Evolutionary conservation across 2,888 invertebrate species (phyloP).

Genomic region (Nycteola revayana): DNA sequence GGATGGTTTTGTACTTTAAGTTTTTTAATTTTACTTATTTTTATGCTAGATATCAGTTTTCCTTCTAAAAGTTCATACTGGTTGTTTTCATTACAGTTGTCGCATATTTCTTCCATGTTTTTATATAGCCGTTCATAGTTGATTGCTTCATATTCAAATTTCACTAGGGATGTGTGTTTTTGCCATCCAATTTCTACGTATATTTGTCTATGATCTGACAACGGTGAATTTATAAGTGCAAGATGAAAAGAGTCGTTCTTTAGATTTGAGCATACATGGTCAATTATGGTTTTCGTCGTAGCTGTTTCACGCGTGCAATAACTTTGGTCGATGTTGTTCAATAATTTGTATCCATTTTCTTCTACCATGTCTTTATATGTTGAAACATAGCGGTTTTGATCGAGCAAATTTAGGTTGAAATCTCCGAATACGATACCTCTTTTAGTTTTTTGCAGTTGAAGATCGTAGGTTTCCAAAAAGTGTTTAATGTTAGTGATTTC

Average conservation of each 20-base stretch:
- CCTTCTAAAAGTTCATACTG: background rate
- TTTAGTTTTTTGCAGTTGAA: background rate
- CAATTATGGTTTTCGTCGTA: constrained; percentile 17
- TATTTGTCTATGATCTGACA: constrained; percentile 26
- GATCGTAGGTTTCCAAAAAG: background rate
- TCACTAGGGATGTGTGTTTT: background rate
- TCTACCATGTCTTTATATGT: background rate
- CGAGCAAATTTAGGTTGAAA: constrained; percentile 2
- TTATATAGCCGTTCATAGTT: constrained; percentile 12
- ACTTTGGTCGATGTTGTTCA: constrained; percentile 11
- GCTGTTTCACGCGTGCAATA: constrained; percentile 16
- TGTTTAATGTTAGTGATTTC: background rate
- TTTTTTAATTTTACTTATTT: background rate
- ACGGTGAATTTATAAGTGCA: constrained; percentile 19
- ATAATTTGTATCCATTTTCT: constrained; percentile 5
- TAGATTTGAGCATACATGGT: constrained; percentile 19
- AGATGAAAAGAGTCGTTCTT: constrained; percentile 6
- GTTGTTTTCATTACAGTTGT: background rate
- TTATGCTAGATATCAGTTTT: background rate
- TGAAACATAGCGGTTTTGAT: background rate
- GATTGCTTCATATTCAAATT: constrained; percentile 13
- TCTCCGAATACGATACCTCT: constrained; percentile 4
- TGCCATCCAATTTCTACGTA: constrained; percentile 15
- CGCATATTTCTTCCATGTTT: background rate
- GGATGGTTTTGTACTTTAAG: constrained; percentile 9